Conservation (phyloP, 2,113 vertebrate species). For the Promerops cafer region DNA sequence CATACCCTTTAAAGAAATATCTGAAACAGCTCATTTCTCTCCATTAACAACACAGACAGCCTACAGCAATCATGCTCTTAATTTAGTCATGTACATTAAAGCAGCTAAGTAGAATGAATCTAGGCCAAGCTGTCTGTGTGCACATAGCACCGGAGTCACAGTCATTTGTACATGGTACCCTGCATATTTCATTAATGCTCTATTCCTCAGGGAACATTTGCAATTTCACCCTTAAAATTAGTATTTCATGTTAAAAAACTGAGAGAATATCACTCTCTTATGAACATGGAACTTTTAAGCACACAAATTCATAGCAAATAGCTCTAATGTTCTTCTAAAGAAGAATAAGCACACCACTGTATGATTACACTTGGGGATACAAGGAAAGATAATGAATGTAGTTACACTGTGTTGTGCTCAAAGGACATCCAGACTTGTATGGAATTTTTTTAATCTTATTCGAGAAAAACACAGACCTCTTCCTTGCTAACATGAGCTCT, state of each 20-base stretch:
- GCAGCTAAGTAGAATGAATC: background rate
- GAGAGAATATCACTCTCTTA: background rate
- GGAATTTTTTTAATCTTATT: background rate
- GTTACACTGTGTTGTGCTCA: background rate
- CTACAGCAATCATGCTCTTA: background rate
- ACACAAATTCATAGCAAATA: background rate
- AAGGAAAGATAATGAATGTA: background rate
- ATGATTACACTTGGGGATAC: background rate
- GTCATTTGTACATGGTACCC: background rate
- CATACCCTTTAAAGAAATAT: background rate
- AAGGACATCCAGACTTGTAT: background rate
- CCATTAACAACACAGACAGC: conserved; percentile 4
- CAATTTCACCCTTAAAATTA: background rate
- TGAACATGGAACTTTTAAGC: background rate
- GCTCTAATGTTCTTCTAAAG: background rate
- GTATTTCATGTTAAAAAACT: background rate
- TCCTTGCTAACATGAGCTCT: background rate
- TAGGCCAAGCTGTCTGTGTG: background rate
- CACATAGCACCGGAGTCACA: background rate
- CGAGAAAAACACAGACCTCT: background rate
- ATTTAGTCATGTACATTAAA: conserved; percentile 31
- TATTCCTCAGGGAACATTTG: background rate
- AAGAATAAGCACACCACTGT: background rate
- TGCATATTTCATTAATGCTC: background rate
- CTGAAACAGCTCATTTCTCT: conserved; percentile 4